Percentiles rank a stretch among this genome's conserved stretches.
Conservation (phyloP, 1,140 invertebrate genomes). For the Drosophila pseudoobscura region DNA sequence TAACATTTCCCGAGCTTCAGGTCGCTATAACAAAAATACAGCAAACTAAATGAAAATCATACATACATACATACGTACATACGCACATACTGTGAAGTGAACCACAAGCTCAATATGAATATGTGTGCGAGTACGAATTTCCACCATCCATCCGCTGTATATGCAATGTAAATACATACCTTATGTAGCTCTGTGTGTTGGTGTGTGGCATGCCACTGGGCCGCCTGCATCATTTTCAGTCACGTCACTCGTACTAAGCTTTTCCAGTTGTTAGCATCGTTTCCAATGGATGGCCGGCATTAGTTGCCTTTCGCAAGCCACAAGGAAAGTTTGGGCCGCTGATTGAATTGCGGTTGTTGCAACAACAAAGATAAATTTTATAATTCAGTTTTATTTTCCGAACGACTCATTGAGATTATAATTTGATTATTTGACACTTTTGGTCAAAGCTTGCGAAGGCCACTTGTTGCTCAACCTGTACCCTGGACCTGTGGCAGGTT, state of each 20-base stretch:
- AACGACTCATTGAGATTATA: conserved; percentile 10
- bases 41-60: conserved; percentile 12
- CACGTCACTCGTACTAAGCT: conserved; percentile 45
- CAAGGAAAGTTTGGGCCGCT: conserved; percentile 16
- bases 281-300: conserved; percentile 59
- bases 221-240: conserved; percentile 47
- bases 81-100: no score
- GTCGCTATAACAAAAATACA: conserved; percentile 15
- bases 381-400: conserved; percentile 5
- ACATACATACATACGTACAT: no score
- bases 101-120: conserved; percentile 7
- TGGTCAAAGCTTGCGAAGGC: conserved; percentile 10
- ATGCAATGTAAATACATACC: neutral
- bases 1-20: conserved; percentile 10
- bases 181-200: neutral
- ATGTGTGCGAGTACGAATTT: conserved; percentile 22
- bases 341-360: conserved; percentile 8
- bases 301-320: conserved; percentile 42
- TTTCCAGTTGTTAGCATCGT: conserved; percentile 72
- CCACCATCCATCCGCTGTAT: conserved; percentile 10
- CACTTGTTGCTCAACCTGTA: conserved; percentile 25
- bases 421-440: conserved; percentile 2
- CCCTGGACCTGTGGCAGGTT: no score
- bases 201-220: conserved; percentile 38
- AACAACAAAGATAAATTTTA: conserved; percentile 15